Base-by-base conservation (phyloP, 1,140 invertebrate genomes). In the Rhagoletis pomonella region DNA sequence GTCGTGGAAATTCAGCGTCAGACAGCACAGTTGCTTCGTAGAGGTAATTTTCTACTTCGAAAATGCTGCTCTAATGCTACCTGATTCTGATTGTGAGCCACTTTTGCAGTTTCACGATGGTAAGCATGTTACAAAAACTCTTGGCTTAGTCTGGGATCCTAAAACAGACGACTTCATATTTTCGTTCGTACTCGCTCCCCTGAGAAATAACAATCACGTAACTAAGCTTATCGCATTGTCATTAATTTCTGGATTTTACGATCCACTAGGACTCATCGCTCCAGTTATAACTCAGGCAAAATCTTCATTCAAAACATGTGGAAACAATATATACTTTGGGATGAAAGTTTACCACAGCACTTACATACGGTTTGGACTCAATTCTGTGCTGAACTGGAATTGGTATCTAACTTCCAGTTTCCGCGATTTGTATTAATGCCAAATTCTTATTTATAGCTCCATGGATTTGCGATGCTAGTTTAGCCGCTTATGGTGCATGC, bases 401-500 rank as follows among this genome's bases (percentile, higher is more conserved):
- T 7, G 12, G 58, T 59, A 59, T 59, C 58, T 12, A 59, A 59
- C 12, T 59, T 59, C 29, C 29, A 29, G 29, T 29, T 29, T 29
- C 29, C 29, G 4, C 60, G 17, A 4, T 62, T 62, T 39, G 19
- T 67, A 39, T 39, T 67, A 3, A 67, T 39, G 29, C 64, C 64
- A 9, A 39, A 67, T 39, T 29, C 64, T 67, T 3, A 39, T 39
- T 7, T 29, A 39, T 4, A 67, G n/a, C 4, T 42, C 7, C 64
- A 67, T 12, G 64, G 5, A 42, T 67, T 39, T 67, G 64, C n/a
- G 64, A 67, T 39, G 39, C 64, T 1, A 67, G 7, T 12, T 9
- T 39, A 3, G 64, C 64, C 7, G 64, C 29, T 0, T 67, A 39
- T 67, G 93, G 91, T 10, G 90, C 91, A 55, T 89, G 89, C 9